Conservation (phyloP, 1,140 invertebrate species). For the Drosophila leontia region DNA sequence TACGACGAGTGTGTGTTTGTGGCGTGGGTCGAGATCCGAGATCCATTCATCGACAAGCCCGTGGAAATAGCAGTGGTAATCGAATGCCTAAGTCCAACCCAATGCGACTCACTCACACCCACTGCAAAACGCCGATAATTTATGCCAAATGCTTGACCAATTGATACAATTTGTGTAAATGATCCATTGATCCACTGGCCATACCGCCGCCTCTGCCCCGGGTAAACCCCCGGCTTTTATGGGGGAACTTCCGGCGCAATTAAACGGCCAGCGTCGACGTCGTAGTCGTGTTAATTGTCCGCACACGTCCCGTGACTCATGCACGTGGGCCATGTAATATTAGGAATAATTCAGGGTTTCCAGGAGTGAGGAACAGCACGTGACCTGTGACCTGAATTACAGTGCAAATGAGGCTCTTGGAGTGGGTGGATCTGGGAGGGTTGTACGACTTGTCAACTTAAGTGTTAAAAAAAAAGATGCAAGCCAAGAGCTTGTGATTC, state of each 20-base stretch:
- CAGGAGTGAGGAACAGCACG: conserved; percentile 20
- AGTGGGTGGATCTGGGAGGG: not conserved
- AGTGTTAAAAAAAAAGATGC: not conserved
- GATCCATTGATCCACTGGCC: conserved; percentile 40
- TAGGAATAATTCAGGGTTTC: conserved; percentile 10
- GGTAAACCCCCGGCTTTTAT: conserved; percentile 17
- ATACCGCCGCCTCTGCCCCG: conserved; percentile 4
- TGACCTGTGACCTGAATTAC: conserved; percentile 45
- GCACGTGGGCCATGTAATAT: conserved; percentile 33
- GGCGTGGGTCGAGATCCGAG: conserved; percentile 27
- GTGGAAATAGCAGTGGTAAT: conserved; percentile 33
- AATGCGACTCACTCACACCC: conserved; percentile 37
- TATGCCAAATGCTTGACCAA: conserved; percentile 52
- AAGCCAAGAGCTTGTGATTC: not conserved
- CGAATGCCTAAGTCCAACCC: conserved; percentile 34
- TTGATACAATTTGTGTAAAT: conserved; percentile 57
- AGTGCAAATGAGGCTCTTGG: conserved; percentile 1
- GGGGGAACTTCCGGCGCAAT: conserved; percentile 43
- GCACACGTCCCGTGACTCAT: conserved; percentile 45
- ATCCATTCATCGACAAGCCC: conserved; percentile 44
- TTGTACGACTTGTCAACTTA: not conserved
- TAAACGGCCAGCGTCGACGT: conserved; percentile 19
- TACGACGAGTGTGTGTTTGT: conserved; percentile 7
- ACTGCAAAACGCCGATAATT: conserved; percentile 44
- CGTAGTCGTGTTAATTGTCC: conserved; percentile 44